Percentiles rank a stretch among this genome's conserved stretches.
Conservation (phyloP, 1,140 invertebrate species). For the Procambarus clarkii region DNA sequence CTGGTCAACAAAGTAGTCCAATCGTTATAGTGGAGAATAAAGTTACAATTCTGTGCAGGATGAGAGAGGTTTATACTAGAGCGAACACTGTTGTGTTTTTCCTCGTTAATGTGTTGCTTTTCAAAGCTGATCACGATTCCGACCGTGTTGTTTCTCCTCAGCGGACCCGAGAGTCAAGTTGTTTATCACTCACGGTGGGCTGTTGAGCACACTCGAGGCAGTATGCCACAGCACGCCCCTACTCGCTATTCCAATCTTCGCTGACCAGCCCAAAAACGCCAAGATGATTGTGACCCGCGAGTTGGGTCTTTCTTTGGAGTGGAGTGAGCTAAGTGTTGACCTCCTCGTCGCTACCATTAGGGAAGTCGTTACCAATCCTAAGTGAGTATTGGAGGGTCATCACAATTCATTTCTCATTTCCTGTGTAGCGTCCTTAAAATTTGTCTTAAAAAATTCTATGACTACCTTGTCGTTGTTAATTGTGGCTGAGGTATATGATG, state of each 20-base stretch:
- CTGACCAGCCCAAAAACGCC: conserved; percentile 79
- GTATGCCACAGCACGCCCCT: conserved; percentile 85
- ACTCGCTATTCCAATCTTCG: conserved; percentile 83
- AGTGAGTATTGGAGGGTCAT: neutral
- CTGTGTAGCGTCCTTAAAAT: too few species aligned
- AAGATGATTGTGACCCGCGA: neutral
- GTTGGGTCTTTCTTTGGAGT: conserved; percentile 7
- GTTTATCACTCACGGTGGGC: conserved; percentile 46
- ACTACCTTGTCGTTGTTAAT: too few species aligned
- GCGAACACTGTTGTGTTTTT: too few species aligned
- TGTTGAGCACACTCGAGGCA: conserved; percentile 81
- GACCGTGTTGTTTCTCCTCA: conserved; percentile 76
- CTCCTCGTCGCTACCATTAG: conserved; percentile 12
- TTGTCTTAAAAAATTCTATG: too few species aligned
- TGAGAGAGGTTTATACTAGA: too few species aligned
- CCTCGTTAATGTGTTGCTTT: too few species aligned
- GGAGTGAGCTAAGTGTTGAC: conserved; percentile 30
- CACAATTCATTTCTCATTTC: neutral
- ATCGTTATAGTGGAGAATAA: too few species aligned
- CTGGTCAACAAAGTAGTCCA: too few species aligned
- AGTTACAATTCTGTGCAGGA: too few species aligned
- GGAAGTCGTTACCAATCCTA: conserved; percentile 25
- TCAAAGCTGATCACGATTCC: too few species aligned
- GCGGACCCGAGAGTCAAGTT: conserved; percentile 81
- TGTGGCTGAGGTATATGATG: too few species aligned